Conservation (phyloP, 2,113 vertebrate species). For the Clarias magur region DNA sequence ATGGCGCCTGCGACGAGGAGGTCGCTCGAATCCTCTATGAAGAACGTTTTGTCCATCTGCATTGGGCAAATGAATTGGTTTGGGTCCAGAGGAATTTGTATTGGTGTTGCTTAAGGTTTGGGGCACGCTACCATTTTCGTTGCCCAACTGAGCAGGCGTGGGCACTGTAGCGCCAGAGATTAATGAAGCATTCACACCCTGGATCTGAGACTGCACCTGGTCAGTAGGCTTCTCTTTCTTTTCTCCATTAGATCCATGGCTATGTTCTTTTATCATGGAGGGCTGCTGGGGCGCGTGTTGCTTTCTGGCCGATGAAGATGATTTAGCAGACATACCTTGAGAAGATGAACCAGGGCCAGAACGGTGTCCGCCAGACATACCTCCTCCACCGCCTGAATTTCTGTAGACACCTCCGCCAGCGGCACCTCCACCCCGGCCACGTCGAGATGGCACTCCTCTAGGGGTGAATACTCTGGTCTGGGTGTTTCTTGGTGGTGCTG, state of each 20-base stretch:
- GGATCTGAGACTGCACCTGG: conserved; percentile 62
- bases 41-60: conserved; percentile 60
- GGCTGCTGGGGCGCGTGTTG: conserved; percentile 64
- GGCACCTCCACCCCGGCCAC: conserved; percentile 81
- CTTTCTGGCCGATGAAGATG: conserved; percentile 64
- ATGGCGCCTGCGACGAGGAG: conserved; percentile 79
- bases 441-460: conserved; percentile 84
- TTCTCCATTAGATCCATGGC: conserved; percentile 61
- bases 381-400: conserved; percentile 61
- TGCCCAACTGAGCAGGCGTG: conserved; percentile 43
- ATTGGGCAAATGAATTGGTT: conserved; percentile 52
- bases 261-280: conserved; percentile 65
- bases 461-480: conserved; percentile 88
- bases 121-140: conserved; percentile 66
- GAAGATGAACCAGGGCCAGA: conserved; percentile 65
- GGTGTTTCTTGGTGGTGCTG: conserved; percentile 65
- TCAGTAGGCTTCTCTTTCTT: conserved; percentile 74
- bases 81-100: conserved; percentile 60
- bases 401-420: conserved; percentile 70
- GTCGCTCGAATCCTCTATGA: conserved; percentile 74
- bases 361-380: conserved; percentile 65
- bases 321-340: conserved; percentile 67
- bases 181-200: conserved; percentile 61
- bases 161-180: conserved; percentile 42
- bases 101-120: conserved; percentile 58